These are phyloP conservation scores for Saturnia japonica DNA, from an alignment of 2,888 invertebrate species.

Conservation along the genomic window DNA sequence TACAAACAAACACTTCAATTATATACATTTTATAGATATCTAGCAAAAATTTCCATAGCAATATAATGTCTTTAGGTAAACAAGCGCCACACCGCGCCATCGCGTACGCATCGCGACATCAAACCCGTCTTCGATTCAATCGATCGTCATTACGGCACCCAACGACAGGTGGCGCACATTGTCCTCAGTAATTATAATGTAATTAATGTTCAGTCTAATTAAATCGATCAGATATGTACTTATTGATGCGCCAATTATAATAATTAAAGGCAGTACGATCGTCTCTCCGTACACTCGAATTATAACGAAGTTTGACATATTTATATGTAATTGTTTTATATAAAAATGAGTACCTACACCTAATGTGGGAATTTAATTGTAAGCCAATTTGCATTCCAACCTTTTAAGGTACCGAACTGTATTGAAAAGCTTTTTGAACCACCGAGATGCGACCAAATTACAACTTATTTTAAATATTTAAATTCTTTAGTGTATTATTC, in stretches of 20 bases:
- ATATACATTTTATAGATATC: too few species aligned
- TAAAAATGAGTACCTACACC: constrained; percentile 9
- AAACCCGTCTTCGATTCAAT: constrained; percentile 18
- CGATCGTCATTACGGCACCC: constrained; percentile 61
- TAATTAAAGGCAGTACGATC: constrained; percentile 45
- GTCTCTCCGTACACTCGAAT: constrained; percentile 26
- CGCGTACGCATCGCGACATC: constrained; percentile 10
- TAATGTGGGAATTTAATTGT: constrained; percentile 18
- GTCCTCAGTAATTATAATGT: constrained; percentile 74
- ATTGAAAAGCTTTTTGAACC: constrained; percentile 1
- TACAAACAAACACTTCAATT: too few species aligned
- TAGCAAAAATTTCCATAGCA: too few species aligned
- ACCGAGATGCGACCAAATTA: neutral
- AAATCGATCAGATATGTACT: constrained; percentile 70
- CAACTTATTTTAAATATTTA: neutral
- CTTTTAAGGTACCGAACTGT: constrained; percentile 9
- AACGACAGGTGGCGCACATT: constrained; percentile 72
- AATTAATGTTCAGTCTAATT: constrained; percentile 75
- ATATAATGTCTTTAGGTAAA: neutral
- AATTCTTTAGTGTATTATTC: neutral
- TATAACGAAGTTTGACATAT: constrained; percentile 33
- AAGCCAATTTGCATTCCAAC: constrained; percentile 9
- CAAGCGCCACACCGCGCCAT: neutral
- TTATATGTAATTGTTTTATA: constrained; percentile 24
- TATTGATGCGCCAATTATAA: constrained; percentile 73